A percentile compares a stretch with the other conserved stretches of the same genome.
These are phyloP conservation scores for Pogonocichla stellata DNA, from an alignment of 2,113 vertebrate species.

Conservation along the genomic window DNA sequence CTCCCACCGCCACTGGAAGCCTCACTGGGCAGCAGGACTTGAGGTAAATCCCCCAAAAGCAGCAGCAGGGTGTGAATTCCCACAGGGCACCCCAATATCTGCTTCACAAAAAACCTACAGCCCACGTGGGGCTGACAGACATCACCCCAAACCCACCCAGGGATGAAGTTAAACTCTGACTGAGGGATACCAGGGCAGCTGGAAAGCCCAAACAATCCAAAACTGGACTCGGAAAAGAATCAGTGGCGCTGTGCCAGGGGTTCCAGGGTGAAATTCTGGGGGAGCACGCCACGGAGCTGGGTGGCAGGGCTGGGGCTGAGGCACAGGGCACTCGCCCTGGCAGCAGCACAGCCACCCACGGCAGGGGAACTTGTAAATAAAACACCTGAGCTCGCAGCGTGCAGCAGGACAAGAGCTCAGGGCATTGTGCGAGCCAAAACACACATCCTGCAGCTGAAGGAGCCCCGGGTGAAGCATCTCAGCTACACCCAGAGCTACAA, in stretches of 20 bases:
- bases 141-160: not conserved
- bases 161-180: not conserved
- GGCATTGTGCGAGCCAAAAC: accelerated
- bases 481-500: not conserved
- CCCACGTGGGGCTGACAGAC: accelerated
- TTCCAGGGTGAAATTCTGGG: accelerated
- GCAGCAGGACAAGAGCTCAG: not conserved
- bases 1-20: accelerated
- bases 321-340: not conserved
- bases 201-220: not conserved
- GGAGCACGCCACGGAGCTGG: not conserved
- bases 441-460: not conserved
- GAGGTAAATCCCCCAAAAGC: not conserved
- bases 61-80: not conserved
- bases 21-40: not conserved
- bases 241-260: accelerated
- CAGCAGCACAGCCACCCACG: not conserved
- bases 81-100: accelerated
- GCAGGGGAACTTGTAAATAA: not conserved
- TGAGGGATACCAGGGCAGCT: accelerated
- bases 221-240: not conserved
- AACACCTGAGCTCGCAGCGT: accelerated
- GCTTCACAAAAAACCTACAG: not conserved
- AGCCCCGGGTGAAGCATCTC: not conserved
- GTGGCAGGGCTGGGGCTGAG: accelerated